Base-by-base conservation (phyloP, 2,797 vertebrate species). In the Ibycter americanus region DNA sequence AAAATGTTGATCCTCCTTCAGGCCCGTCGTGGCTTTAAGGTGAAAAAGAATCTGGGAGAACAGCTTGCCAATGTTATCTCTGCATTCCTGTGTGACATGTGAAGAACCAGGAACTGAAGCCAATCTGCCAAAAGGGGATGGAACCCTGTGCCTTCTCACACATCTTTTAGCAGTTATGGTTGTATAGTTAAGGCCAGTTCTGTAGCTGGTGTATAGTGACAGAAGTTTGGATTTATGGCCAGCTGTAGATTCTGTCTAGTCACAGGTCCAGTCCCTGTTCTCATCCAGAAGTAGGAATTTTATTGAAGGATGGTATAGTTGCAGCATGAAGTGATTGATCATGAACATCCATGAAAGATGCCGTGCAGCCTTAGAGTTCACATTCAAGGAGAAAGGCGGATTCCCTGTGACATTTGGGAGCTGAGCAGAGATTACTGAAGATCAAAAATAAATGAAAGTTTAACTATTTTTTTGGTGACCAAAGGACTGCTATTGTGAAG, bases 391-490 rank as follows among this genome's bases (percentile, higher is more conserved):
- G 65, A 66, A 55, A 84, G 42, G 71, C 72, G 72, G 51, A 61
- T 90, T 89, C 70, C 63, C 58, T 71, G 4, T 49, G 59, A 70
- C 12, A 55, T 89, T 29, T 34, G 66, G 36, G 77, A 80, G 22
- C 49, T 90, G 56, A 91, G 52, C 32, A 82, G 82, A 91, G 82
- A 58, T 83, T 27, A 88, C 65, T 94, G 85, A 67, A 46, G 68
- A 81, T 84, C 40, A 79, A 89, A 95, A 87, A 74, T 65, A 95
- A 82, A 83, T 38, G 68, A 79, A 92, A 58, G 63, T 86, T 89
- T 94, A 92, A 94, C 89, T 79, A 19, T 91, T 92, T 94, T 94
- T 72, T 26, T 62, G 58, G 66, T 82, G 74, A 67, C 46, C 86
- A 63, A 93, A 79, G 65, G 78, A 85, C 47, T 72, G 77, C 63